Base-by-base conservation (phyloP, 2,113 vertebrate genomes). In the Solea solea region DNA sequence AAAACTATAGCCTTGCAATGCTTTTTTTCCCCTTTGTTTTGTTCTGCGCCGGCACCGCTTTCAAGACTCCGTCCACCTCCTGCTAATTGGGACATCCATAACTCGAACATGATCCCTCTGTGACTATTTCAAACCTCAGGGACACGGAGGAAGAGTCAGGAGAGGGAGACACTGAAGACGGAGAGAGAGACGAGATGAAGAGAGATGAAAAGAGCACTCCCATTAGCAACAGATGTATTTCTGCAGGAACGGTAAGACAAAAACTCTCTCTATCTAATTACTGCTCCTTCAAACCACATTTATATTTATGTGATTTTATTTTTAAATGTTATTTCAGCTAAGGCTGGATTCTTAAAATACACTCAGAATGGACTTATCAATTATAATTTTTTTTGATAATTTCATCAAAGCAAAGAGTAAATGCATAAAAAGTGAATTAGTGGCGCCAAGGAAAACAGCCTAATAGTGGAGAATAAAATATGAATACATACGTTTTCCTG, bases 11-110 rank as follows among this genome's bases (percentile, higher is more conserved):
- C 74, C 72, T 68, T 66, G 64, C 59, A 52, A 72, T 68, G 68
- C 1, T 50, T 50, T 80, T 12, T 48, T 11, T 48, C 2, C 2
- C 12, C 0, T 13, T 48, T 48, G 2, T 48, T 48, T 14, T 48
- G 1, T 80, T 88, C 78, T 82, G 69, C 76, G 55, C 58, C 63
- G 88, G 86, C 64, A 91, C 82, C 74, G 71, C 88, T 90, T 85
- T 86, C 80, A 84, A 72, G 80, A 79, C 64, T 60, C 50, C 8
- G 42, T 76, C 68, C 82, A 84, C 40, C 72, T 69, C 68, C 64
- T 62, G 40, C 63, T 90, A 93, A 94, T 90, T 91, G 88, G 79
- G 78, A 78, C 88, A 91, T 91, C 87, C 63, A 87, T 90, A 88
- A 90, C 78, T 82, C 6, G 56, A 92, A 91, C 86, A 85, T 76